Evolutionary conservation across 2,113 vertebrate genomes (phyloP).

Genomic region (Meleagris gallopavo): DNA sequence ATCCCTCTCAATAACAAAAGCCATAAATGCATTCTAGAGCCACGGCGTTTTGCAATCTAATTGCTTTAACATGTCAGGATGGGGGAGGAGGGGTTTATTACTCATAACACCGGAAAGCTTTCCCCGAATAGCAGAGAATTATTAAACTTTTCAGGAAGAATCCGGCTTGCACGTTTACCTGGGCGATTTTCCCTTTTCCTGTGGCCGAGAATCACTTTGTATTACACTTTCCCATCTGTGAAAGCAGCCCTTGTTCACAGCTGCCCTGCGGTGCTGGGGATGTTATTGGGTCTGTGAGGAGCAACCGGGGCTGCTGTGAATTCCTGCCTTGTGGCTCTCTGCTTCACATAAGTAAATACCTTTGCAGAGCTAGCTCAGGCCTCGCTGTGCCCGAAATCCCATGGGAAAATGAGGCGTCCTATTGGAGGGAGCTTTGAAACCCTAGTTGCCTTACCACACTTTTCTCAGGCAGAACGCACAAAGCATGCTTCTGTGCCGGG

Average conservation of each 20-base stretch:
- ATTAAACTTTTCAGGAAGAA: slow-evolving; percentile 58
- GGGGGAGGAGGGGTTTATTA: neutral
- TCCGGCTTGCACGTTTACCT: slow-evolving; percentile 53
- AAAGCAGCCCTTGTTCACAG: slow-evolving; percentile 77
- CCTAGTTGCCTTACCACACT: slow-evolving; percentile 56
- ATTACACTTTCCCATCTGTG: slow-evolving; percentile 43
- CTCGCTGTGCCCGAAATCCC: slow-evolving; percentile 55
- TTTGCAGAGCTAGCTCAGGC: slow-evolving; percentile 26
- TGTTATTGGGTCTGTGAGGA: slow-evolving; percentile 70
- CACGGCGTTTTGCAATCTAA: slow-evolving; percentile 21
- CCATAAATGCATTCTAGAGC: neutral
- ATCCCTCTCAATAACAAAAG: neutral
- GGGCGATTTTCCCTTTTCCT: slow-evolving; percentile 49
- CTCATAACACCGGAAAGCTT: slow-evolving; percentile 24
- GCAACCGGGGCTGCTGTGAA: slow-evolving; percentile 68
- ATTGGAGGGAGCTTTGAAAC: slow-evolving; percentile 73
- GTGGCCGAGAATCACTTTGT: slow-evolving; percentile 62
- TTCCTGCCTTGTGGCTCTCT: slow-evolving; percentile 77
- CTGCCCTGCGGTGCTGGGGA: slow-evolving; percentile 67
- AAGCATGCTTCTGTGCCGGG: slow-evolving; percentile 62
- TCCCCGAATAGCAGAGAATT: slow-evolving; percentile 19
- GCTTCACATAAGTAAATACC: slow-evolving; percentile 63
- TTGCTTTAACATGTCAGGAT: slow-evolving; percentile 39
- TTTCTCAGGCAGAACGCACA: slow-evolving; percentile 56
- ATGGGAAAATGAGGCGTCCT: slow-evolving; percentile 60